Evolutionary conservation across 2,113 vertebrate genomes (phyloP).

Genomic region (Donacobius atricapilla): DNA sequence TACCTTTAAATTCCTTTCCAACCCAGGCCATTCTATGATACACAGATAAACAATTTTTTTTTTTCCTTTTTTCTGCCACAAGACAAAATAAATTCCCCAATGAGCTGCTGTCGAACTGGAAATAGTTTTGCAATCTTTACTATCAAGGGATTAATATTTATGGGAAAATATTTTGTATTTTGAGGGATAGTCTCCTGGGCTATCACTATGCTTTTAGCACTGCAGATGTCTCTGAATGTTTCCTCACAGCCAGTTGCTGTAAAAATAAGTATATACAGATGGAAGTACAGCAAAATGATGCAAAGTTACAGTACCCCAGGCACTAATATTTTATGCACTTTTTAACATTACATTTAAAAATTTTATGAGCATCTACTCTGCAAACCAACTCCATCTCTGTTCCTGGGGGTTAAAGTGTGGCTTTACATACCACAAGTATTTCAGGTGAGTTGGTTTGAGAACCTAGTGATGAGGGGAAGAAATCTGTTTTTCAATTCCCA

Average conservation of each 20-base stretch:
- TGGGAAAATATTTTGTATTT: conserved; percentile 32
- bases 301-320: background rate
- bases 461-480: background rate
- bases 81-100: background rate
- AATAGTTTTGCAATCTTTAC: conserved; percentile 5
- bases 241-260: background rate
- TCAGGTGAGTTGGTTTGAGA: background rate
- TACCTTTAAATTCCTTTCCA: background rate
- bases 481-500: background rate
- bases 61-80: background rate
- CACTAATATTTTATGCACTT: conserved; percentile 44
- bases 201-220: conserved; percentile 21
- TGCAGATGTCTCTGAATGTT: conserved; percentile 29
- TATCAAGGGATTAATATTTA: conserved; percentile 32
- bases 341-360: conserved; percentile 31
- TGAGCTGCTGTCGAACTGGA: background rate
- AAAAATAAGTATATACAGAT: conserved; percentile 24
- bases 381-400: background rate
- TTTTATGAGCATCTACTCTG: background rate
- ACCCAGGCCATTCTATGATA: background rate
- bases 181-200: background rate
- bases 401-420: background rate
- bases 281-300: background rate
- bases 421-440: background rate
- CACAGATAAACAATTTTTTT: background rate